Conservation (phyloP, 2,797 vertebrate species). For the Parauchenoglanis punctatus region DNA sequence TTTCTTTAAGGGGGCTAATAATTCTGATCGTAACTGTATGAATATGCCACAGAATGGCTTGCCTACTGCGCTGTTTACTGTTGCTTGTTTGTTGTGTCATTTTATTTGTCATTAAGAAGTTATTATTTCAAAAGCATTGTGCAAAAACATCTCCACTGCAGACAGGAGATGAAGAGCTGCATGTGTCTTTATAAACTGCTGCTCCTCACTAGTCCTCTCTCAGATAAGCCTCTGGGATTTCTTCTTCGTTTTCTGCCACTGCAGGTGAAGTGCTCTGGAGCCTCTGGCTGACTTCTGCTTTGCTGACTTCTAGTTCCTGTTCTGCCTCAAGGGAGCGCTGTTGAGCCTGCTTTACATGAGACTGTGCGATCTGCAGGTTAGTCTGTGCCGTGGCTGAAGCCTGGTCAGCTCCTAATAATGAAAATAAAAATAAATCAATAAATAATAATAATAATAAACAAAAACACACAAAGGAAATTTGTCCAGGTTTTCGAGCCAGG, state of each 20-base stretch:
- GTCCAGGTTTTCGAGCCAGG: background rate
- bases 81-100: too few species aligned
- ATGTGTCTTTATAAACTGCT: background rate
- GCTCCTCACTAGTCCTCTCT: conserved; percentile 75
- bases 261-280: conserved; percentile 43
- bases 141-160: background rate
- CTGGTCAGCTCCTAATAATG: conserved; percentile 79
- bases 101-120: background rate
- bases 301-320: conserved; percentile 73
- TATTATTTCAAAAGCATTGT: background rate
- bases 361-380: conserved; percentile 78
- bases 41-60: background rate
- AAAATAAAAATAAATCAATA: background rate
- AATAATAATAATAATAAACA: background rate
- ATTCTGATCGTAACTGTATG: background rate
- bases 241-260: conserved; percentile 60
- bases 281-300: conserved; percentile 75
- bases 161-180: background rate
- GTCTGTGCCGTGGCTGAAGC: conserved; percentile 74
- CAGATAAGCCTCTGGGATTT: conserved; percentile 77
- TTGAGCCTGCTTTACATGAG: conserved; percentile 76
- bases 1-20: too few species aligned
- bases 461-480: background rate
- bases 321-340: conserved; percentile 79
- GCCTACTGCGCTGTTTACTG: background rate